Percentiles rank a stretch among this genome's conserved stretches.
Evolutionary conservation across 2,113 vertebrate genomes (phyloP).

Genomic region (Rhynchomys soricoides): DNA sequence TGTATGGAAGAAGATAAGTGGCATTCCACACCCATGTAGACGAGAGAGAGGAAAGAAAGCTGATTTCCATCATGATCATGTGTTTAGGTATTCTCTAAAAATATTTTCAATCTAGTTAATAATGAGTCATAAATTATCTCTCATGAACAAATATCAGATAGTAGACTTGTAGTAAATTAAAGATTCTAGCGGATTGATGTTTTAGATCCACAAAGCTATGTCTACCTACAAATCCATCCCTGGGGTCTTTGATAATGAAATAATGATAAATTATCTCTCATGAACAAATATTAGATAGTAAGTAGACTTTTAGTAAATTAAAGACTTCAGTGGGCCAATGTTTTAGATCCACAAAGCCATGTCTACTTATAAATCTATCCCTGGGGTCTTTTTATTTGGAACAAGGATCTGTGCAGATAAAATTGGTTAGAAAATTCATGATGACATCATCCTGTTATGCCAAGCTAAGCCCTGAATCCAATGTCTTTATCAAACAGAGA

Average conservation of each 20-base stretch:
- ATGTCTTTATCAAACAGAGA: not conserved
- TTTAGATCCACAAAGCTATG: not conserved
- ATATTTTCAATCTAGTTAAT: not conserved
- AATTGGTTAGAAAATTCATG: not conserved
- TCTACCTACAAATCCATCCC: not conserved
- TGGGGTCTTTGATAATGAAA: not conserved
- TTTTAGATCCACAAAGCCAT: not conserved
- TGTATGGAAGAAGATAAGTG: not conserved
- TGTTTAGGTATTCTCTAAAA: conserved; percentile 7
- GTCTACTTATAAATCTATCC: not conserved
- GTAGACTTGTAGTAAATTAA: not conserved
- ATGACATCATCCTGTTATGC: not conserved
- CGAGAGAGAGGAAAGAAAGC: not conserved
- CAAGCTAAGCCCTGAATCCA: not conserved
- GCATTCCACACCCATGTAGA: not conserved
- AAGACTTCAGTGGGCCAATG: not conserved
- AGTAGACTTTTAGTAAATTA: too few species aligned
- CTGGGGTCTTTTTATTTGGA: not conserved
- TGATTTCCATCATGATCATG: not conserved
- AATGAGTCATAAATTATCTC: not conserved
- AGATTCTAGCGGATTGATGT: not conserved
- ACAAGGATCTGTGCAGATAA: not conserved
- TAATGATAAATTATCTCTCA: too few species aligned
- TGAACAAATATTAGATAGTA: too few species aligned
- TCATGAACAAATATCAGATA: not conserved